Base-by-base conservation (phyloP, 2,113 vertebrate species). In the Myrmecophaga tridactyla region DNA sequence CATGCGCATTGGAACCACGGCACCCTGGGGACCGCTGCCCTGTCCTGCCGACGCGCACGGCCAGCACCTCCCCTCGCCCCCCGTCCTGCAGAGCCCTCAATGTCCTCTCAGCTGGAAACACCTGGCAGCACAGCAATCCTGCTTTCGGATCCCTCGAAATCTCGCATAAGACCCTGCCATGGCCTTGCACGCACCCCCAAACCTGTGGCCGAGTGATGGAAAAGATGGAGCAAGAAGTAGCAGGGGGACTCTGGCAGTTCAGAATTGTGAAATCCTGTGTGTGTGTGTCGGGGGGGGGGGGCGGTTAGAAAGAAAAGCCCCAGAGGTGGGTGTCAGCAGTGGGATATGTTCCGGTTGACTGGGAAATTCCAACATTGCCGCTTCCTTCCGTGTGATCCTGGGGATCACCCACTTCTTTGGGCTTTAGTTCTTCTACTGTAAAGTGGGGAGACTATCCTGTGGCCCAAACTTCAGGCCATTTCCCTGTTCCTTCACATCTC, bases 71-170 rank as follows among this genome's bases (percentile, higher is more conserved):
- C 31, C 39, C 25, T 29, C 6, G 20, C 39, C 53, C 31, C 39
- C 25, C 25, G 36, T 53, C 34, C 62, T 2, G 2, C 0, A 7
- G 76, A 9, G 36, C 17, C 78, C 6, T 21, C 8, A n/a, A 18
- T 3, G 6, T 70, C 53, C 36, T 51, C 34, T n/a, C 36, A 43
- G 63, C 75, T 75, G 43, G 63, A 83, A 67, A 41, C 9, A 11
- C 67, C 65, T 78, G 23, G 58, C 31, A n/a, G 69, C n/a, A 46
- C 14, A 56, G 65, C 0, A 0, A 43, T 1, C 25, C 43, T 15
- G 8, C n/a, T n/a, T 34, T 86, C 4, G 1, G 21, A 4, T 65
- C 60, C 46, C 58, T 60, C 67, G 77, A 81, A 34, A 7, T 73
- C 34, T 73, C 60, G 10, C 62, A 13, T 17, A 23, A 67, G 1